Evolutionary conservation across 2,113 vertebrate genomes (phyloP), one percentile per base, ranked within the genome.

Genomic region (Upupa epops): DNA sequence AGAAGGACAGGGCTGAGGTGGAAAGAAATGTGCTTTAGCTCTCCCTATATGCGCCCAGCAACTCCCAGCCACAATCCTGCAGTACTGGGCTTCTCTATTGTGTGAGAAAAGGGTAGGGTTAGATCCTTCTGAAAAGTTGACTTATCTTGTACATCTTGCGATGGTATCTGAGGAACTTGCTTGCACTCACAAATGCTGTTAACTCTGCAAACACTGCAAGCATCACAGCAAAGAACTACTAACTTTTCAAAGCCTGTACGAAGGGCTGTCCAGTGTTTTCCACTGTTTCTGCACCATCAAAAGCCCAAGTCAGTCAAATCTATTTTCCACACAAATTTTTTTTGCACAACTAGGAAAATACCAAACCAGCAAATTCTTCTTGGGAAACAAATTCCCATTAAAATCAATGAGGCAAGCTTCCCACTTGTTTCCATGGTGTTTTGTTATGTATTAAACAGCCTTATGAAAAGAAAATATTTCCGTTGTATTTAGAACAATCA

Each of bases 361-460:
- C 63, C 31, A 66, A 95, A 63, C 14, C 37, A 92, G 64, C 66
- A 93, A 82, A 89, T 89, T 89, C 55, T 96, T 96, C 77, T 59
- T 92, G 91, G 54, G 81, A 90, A 96, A 82, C 70, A 86, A 92
- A 90, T 84, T 66, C 74, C 90, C 81, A 28, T 87, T 88, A 82
- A 95, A 96, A 96, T 95, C 92, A 92, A 85, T 93, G 86, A 93
- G 84, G 83, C 81, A 95, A 93, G 86, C 71, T 82, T 96, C 92
- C 93, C 68, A 93, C 86, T 89, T 75, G 76, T 84, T 95, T 80
- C 78, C 80, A 29, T n/a, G 34, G 79, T 19, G 7, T 80, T 95
- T 92, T 75, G 28, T 78, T 91, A 75, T 59, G 70, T 65, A 71
- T 93, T 81, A 86, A 93, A 61, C 45, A 77, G 28, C 9, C 16